Percentiles rank a stretch among this genome's conserved stretches.
Evolutionary conservation across 2,888 invertebrate genomes (phyloP).

Genomic region (Acanthoscelides obtectus): DNA sequence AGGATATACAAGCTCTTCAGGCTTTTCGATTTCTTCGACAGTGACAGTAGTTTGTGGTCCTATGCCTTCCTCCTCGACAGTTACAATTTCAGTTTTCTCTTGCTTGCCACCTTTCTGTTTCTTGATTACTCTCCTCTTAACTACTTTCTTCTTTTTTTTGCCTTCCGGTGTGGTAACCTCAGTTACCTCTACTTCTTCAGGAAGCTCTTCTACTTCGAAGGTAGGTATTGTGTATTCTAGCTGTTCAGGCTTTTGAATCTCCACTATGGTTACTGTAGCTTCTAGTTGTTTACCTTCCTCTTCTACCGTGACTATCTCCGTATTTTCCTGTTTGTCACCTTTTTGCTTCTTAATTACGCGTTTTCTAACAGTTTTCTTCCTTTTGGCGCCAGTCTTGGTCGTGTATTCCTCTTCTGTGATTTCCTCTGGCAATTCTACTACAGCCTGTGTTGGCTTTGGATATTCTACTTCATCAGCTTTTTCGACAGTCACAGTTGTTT

Average conservation of each 20-base stretch:
- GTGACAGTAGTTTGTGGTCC: constrained; percentile 35
- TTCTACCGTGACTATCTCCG: constrained; percentile 35
- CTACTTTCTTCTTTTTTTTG: constrained; percentile 30
- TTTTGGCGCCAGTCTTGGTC: constrained; percentile 18
- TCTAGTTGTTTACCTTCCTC: constrained; percentile 33
- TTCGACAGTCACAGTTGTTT: too few relatives aligned
- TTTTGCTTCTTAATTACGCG: constrained; percentile 39
- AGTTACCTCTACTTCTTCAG: constrained; percentile 24
- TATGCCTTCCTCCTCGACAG: constrained; percentile 15
- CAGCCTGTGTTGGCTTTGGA: constrained; percentile 4
- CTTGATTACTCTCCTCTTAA: constrained; percentile 43
- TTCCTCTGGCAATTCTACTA: constrained; percentile 28
- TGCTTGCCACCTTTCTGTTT: constrained; percentile 42
- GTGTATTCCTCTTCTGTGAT: constrained; percentile 21
- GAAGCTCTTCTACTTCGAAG: constrained; percentile 18
- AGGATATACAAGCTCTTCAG: too few relatives aligned
- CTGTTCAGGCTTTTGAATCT: constrained; percentile 22
- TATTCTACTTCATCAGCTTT: too few relatives aligned
- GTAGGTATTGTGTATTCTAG: not conserved
- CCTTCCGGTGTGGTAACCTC: constrained; percentile 25
- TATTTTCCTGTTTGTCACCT: constrained; percentile 36
- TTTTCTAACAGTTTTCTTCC: constrained; percentile 36
- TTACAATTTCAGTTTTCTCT: constrained; percentile 25
- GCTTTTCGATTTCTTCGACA: constrained; percentile 39
- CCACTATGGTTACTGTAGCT: constrained; percentile 20